Conservation (phyloP, 2,113 vertebrate genomes). For the Burhinus bistriatus region DNA sequence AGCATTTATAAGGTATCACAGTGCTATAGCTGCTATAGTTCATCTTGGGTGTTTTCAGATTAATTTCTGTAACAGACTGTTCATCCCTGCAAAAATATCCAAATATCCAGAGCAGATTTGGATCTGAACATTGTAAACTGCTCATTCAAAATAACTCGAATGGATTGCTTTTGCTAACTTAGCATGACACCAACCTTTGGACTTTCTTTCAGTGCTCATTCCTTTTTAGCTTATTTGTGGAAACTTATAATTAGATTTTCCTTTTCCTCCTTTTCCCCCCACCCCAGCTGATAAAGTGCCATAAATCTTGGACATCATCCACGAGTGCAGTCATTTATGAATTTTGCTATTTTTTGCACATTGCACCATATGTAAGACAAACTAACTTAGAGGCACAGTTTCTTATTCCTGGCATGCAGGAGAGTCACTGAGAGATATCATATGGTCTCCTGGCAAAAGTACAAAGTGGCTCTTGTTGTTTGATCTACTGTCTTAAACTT, state of each 20-base stretch:
- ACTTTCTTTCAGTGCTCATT: conserved; percentile 31
- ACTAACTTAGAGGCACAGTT: conserved; percentile 63
- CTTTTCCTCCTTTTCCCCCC: conserved; percentile 39
- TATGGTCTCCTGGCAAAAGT: conserved; percentile 86
- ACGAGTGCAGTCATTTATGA: conserved; percentile 50
- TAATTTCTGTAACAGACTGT: not conserved
- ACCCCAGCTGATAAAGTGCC: conserved; percentile 66
- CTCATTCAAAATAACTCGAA: not conserved
- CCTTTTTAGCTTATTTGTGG: conserved; percentile 57
- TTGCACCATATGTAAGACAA: conserved; percentile 72
- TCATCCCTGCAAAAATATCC: not conserved
- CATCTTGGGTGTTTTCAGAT: not conserved
- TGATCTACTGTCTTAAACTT: conserved; percentile 86
- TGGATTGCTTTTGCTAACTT: conserved; percentile 10
- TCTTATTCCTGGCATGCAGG: conserved; percentile 76
- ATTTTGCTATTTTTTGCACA: conserved; percentile 45
- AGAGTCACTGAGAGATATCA: conserved; percentile 81
- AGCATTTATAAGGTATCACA: not conserved
- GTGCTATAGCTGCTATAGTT: not conserved
- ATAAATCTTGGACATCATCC: conserved; percentile 63
- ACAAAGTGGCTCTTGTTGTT: conserved; percentile 81
- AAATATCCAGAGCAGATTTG: not conserved
- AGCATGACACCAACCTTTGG: conserved; percentile 34
- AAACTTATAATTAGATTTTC: conserved; percentile 68
- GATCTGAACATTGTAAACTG: not conserved